Evolutionary conservation across 2,888 invertebrate genomes (phyloP), one percentile per base, ranked within the genome.

Genomic region (Notodonta dromedarius): DNA sequence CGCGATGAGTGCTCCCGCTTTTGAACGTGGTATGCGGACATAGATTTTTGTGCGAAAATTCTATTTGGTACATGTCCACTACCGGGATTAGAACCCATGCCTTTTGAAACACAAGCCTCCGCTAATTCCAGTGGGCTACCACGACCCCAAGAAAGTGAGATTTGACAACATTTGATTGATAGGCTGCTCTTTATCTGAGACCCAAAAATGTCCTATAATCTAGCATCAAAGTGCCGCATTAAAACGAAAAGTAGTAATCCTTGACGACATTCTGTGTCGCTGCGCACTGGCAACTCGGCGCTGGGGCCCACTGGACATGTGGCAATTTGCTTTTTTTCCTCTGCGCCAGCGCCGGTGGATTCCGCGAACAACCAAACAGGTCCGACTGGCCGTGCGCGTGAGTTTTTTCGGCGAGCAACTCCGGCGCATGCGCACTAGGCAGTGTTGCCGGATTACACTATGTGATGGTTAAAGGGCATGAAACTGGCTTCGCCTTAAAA

Each of bases 311-410:
- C 75, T 78, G 74, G 79, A 52, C 81, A 88, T 86, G 87, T 85
- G 85, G 88, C 87, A 86, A 89, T 88, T 89, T 83, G 83, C 83
- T 86, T 88, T 68, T 88, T 89, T 91, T 89, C 86, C 79, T 81
- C 76, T 75, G 77, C 76, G 74, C 70, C 64, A 67, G 71, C 66
- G 74, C 72, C 73, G 70, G 71, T 63, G 77, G 83, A 83, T 93
- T 92, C 92, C 87, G 87, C 90, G 91, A 91, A 92, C 83, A 82
- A 68, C 75, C 79, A 84, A 91, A 92, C 93, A 80, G 92, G 93
- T 92, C 86, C 73, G 71, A 87, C 87, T 74, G 83, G 87, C 76
- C 73, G 69, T 76, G 82, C 76, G 83, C 80, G 76, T 77, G 76
- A 82, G 88, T 90, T 91, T 92, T 92, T 93, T 92, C 86, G 90